Percentiles rank a stretch among this genome's conserved stretches.
These are phyloP conservation scores for Erythrocercus mccallii DNA, from an alignment of 2,113 vertebrate genomes.

Conservation along the genomic window DNA sequence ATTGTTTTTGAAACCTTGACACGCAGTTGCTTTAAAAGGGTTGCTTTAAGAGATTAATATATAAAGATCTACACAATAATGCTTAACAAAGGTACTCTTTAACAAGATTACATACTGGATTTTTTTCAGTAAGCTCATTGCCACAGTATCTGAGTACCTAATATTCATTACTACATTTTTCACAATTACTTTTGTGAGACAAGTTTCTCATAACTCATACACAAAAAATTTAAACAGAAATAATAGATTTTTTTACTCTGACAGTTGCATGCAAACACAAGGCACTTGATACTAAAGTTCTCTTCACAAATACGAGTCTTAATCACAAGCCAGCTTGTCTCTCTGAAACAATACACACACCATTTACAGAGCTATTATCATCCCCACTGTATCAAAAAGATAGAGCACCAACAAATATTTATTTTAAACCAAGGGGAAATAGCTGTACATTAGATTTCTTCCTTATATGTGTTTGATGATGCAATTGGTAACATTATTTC, in stretches of 20 bases:
- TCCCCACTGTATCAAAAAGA: neutral
- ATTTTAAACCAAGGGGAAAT: neutral
- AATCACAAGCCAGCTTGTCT: neutral
- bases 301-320: neutral
- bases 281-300: neutral
- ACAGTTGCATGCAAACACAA: neutral
- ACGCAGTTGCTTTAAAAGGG: neutral
- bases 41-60: neutral
- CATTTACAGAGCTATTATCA: neutral
- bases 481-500: neutral
- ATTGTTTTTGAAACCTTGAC: neutral
- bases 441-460: neutral
- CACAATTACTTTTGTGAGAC: neutral
- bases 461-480: neutral
- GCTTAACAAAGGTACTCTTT: neutral
- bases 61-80: neutral
- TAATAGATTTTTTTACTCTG: neutral
- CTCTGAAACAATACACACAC: neutral
- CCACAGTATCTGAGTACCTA: neutral
- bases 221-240: neutral
- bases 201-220: neutral
- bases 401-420: neutral
- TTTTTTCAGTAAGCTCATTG: neutral
- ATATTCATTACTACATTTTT: neutral
- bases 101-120: neutral